These are phyloP conservation scores for Melitaea athalia DNA, from an alignment of 2,888 invertebrate species.

Conservation along the genomic window DNA sequence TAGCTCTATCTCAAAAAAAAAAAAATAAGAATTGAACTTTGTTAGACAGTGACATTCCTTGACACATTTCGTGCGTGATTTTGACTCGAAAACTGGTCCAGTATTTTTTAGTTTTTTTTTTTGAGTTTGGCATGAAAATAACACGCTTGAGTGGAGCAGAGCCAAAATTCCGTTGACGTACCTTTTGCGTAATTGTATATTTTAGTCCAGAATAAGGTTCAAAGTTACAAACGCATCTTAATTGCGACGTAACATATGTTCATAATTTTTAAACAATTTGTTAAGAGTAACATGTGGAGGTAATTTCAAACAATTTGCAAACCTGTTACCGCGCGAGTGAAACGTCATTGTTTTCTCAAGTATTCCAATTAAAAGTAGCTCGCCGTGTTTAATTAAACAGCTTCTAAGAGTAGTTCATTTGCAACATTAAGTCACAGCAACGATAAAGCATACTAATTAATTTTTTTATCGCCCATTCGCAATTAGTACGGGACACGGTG, in stretches of 20 bases:
- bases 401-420: slow-evolving; percentile 51
- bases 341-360: slow-evolving; percentile 13
- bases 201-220: neutral
- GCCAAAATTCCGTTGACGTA: too few species aligned
- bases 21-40: too few species aligned
- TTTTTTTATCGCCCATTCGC: slow-evolving; percentile 68
- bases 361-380: slow-evolving; percentile 32
- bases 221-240: neutral
- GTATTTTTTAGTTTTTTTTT: too few species aligned
- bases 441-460: slow-evolving; percentile 69
- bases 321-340: slow-evolving; percentile 1
- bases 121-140: too few species aligned
- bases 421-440: slow-evolving; percentile 62
- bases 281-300: too few species aligned
- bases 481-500: slow-evolving; percentile 66
- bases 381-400: slow-evolving; percentile 55
- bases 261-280: neutral
- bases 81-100: too few species aligned
- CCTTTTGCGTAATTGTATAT: neutral
- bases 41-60: too few species aligned
- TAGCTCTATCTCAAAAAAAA: too few species aligned
- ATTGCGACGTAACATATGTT: too few species aligned
- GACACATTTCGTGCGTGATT: too few species aligned
- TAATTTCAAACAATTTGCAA: neutral
- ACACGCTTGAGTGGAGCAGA: too few species aligned